These are phyloP conservation scores for Chitala chitala DNA, from an alignment of 2,113 vertebrate genomes.

Conservation along the genomic window DNA sequence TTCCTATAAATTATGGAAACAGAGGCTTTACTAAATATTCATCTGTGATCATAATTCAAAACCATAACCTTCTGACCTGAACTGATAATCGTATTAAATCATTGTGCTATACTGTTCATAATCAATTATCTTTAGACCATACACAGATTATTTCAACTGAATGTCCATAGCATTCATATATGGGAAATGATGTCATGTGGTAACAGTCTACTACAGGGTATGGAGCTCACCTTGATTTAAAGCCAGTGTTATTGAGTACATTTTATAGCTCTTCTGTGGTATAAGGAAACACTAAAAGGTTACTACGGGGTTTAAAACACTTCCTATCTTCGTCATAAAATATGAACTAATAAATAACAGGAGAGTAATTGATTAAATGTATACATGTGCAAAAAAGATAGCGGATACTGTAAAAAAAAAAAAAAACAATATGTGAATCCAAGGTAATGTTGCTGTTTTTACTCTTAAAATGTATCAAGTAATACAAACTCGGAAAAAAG, in stretches of 20 bases:
- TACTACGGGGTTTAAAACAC: not conserved
- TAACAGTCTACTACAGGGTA: not conserved
- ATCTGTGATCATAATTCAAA: not conserved
- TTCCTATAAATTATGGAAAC: not conserved
- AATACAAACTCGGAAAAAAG: not conserved
- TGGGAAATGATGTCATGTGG: conserved; percentile 30
- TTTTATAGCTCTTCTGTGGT: conserved; percentile 18
- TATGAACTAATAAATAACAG: too few species aligned
- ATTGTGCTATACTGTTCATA: too few species aligned
- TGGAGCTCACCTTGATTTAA: conserved; percentile 9
- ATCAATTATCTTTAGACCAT: too few species aligned
- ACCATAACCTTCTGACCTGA: not conserved
- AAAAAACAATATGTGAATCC: too few species aligned
- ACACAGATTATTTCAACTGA: too few species aligned
- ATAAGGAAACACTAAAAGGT: too few species aligned
- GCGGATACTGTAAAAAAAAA: too few species aligned
- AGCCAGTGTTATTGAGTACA: conserved; percentile 21
- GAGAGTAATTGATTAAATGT: too few species aligned
- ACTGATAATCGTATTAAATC: too few species aligned
- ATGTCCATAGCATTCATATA: not conserved
- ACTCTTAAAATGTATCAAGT: conserved; percentile 3
- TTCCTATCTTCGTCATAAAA: too few species aligned
- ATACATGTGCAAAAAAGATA: too few species aligned
- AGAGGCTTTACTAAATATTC: not conserved
- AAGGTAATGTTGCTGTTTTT: not conserved